phyloP scores from a whole-genome alignment of 2,797 vertebrate genomes.

The Carapus acus region DNA sequence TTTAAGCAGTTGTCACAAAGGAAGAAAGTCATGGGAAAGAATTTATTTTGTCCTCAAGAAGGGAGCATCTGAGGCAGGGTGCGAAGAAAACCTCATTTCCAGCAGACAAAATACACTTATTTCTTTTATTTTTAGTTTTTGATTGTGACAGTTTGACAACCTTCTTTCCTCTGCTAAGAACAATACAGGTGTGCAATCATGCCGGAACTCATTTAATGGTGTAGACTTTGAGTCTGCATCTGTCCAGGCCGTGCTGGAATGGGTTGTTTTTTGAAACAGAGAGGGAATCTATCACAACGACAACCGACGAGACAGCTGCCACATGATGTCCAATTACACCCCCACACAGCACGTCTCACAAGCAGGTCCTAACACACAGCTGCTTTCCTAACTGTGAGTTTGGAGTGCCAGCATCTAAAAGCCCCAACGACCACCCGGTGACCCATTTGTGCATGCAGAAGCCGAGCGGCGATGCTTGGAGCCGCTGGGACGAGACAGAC shows the following conservation, averaged over 20 bases:
- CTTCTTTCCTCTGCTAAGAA: too few species aligned
- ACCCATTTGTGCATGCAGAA: conserved; percentile 43
- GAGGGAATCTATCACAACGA: conserved; percentile 19
- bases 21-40: conserved; percentile 4
- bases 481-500: conserved; percentile 25
- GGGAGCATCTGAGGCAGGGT: background rate
- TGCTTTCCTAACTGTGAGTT: conserved; percentile 38
- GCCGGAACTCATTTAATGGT: background rate
- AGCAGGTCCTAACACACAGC: conserved; percentile 27
- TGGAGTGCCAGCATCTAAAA: conserved; percentile 31
- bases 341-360: conserved; percentile 30
- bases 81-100: background rate
- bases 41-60: background rate
- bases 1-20: conserved; percentile 3
- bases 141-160: background rate
- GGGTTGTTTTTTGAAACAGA: too few species aligned
- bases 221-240: conserved; percentile 4
- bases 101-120: background rate
- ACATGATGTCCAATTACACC: conserved; percentile 23
- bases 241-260: background rate
- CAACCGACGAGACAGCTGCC: conserved; percentile 6
- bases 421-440: conserved; percentile 17
- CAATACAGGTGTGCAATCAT: too few species aligned
- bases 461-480: conserved; percentile 42
- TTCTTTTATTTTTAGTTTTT: too few species aligned